Percentiles rank a stretch among this genome's conserved stretches.
phyloP scores from a whole-genome alignment of 2,797 vertebrate species.

The Hemibagrus guttatus region DNA sequence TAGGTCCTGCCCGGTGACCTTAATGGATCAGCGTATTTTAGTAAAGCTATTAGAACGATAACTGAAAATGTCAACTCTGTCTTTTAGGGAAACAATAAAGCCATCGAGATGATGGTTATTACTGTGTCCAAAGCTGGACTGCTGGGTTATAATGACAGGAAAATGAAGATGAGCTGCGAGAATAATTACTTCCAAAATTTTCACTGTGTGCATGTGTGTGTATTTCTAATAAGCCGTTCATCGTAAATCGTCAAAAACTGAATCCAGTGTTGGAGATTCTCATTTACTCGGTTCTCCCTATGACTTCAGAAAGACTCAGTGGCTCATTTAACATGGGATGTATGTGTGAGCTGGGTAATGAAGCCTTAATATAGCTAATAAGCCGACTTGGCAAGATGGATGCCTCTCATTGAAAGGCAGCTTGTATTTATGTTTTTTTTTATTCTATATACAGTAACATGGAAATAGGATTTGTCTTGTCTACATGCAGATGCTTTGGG shows the following conservation, averaged over 20 bases:
- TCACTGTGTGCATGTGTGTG: not conserved
- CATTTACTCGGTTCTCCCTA: not conserved
- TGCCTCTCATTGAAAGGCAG: not conserved
- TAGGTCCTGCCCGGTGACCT: not conserved
- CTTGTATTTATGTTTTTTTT: slow-evolving; percentile 12
- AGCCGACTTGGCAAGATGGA: not conserved
- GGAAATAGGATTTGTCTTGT: slow-evolving; percentile 11
- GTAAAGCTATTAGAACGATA: not conserved
- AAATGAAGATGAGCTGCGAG: slow-evolving; percentile 13
- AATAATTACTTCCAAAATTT: slow-evolving; percentile 12
- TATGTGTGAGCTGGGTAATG: slow-evolving; percentile 20
- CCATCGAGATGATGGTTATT: slow-evolving; percentile 13
- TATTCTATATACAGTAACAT: slow-evolving; percentile 8
- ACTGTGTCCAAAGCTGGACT: not conserved
- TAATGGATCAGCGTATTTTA: slow-evolving; percentile 14
- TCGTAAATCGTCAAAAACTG: not conserved
- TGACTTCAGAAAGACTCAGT: not conserved
- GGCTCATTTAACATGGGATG: slow-evolving; percentile 12
- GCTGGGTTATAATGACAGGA: slow-evolving; percentile 5
- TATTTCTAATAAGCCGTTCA: not conserved
- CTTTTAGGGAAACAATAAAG: slow-evolving; percentile 22
- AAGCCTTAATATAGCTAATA: slow-evolving; percentile 8
- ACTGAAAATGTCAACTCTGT: slow-evolving; percentile 23
- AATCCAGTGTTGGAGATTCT: not conserved
- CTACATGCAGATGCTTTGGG: not conserved